Evolutionary conservation across 2,888 invertebrate genomes (phyloP).

Genomic region (Phrixothrix hirtus): DNA sequence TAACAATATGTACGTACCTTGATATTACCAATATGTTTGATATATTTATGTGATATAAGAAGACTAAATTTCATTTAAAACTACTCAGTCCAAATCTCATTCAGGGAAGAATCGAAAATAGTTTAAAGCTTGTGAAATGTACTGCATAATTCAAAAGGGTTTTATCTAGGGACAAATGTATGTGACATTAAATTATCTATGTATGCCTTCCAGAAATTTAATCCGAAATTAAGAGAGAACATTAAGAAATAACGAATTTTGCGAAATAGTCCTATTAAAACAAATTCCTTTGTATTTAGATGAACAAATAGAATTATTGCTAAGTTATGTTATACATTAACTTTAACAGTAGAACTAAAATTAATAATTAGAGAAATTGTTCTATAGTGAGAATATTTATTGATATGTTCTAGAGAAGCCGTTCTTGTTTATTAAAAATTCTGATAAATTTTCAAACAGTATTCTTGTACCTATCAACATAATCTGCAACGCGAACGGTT

Average conservation of each 20-base stretch:
- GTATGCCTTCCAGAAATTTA: not conserved
- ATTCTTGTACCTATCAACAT: constrained; percentile 16
- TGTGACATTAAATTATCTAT: not conserved
- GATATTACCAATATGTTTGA: not conserved
- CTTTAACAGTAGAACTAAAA: too few relatives aligned
- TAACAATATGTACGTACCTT: too few relatives aligned
- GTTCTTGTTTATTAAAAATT: constrained; percentile 14
- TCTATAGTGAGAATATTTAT: too few relatives aligned
- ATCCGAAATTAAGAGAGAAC: not conserved
- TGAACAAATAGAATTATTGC: too few relatives aligned
- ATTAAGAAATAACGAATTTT: too few relatives aligned
- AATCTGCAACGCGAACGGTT: constrained; percentile 13
- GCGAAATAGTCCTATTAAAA: too few relatives aligned
- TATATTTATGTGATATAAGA: not conserved
- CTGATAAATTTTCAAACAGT: constrained; percentile 10
- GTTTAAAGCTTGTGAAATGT: not conserved
- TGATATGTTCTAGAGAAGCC: too few relatives aligned
- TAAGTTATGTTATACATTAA: too few relatives aligned
- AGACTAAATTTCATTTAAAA: not conserved
- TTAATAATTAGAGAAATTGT: too few relatives aligned
- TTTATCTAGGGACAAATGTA: not conserved
- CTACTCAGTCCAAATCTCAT: not conserved
- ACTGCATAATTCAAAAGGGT: not conserved
- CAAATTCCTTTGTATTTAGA: too few relatives aligned
- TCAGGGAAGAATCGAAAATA: not conserved